phyloP scores from a whole-genome alignment of 2,888 invertebrate species.

The Nephrocerus scutellatus region DNA sequence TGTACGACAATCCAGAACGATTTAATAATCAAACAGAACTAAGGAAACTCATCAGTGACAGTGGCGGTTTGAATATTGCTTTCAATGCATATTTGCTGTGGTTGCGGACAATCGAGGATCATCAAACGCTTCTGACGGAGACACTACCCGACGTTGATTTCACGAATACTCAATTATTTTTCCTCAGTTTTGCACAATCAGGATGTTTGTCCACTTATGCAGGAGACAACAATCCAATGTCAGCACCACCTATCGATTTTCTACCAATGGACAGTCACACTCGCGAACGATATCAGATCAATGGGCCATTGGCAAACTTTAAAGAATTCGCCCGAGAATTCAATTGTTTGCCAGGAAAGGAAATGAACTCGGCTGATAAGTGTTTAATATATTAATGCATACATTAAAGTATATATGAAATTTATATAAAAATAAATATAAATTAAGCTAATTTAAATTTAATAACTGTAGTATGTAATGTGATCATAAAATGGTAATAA shows the following conservation, averaged over 20 bases:
- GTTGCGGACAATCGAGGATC: constrained; percentile 27
- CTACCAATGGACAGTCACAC: constrained; percentile 35
- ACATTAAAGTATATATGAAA: too few species aligned
- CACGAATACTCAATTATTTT: constrained; percentile 41
- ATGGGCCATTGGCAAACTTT: constrained; percentile 34
- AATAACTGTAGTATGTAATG: too few species aligned
- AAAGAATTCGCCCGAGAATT: constrained; percentile 40
- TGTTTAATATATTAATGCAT: constrained; percentile 37
- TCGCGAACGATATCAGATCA: constrained; percentile 32
- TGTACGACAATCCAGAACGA: constrained; percentile 30
- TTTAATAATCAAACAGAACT: constrained; percentile 32
- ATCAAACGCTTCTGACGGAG: constrained; percentile 26
- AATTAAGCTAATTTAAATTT: too few species aligned
- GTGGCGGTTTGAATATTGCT: constrained; percentile 36
- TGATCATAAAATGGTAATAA: too few species aligned
- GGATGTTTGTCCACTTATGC: constrained; percentile 30
- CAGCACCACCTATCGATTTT: constrained; percentile 20
- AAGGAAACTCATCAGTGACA: constrained; percentile 33
- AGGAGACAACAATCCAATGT: constrained; percentile 10
- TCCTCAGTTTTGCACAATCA: constrained; percentile 39
- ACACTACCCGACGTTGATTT: constrained; percentile 37
- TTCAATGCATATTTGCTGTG: constrained; percentile 39
- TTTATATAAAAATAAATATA: too few species aligned
- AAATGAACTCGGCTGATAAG: constrained; percentile 42
- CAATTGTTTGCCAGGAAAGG: constrained; percentile 32